Base-by-base conservation (phyloP, 2,113 vertebrate species). In the Varanus salvator region DNA sequence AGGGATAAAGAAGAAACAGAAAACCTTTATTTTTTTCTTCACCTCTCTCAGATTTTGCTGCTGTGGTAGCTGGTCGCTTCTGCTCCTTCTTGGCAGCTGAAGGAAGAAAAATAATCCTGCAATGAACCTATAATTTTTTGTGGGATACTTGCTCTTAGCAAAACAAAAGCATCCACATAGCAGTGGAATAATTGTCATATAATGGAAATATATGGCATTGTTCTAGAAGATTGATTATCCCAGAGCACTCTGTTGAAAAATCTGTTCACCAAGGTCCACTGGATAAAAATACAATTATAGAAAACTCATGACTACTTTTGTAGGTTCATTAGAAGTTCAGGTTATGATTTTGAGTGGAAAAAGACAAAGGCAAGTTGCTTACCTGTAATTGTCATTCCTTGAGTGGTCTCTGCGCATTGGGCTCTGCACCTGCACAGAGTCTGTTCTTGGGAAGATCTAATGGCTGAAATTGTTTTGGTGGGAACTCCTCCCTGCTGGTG, bases 31-130 rank as follows among this genome's bases (percentile, higher is more conserved):
- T 74, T 34, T n/a, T 34, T 29, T 81, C 72, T 85, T 97, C 95
- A 98, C 98, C 98, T 98, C 97, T 97, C 86, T 97, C 97, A 92
- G 96, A 93, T 96, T 98, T 97, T 90, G 95, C 96, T 96, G 97
- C 96, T 85, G 94, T 93, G 80, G 94, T 93, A 93, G 96, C 95
- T 80, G 93, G 94, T 89, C 98, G 98, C 97, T 96, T 98, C 96
- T 98, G 97, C 90, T 96, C 96, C 97, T 97, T 96, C 95, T 94
- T 97, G 90, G 96, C 89, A 92, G 94, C 97, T 98, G 96, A 95
- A 96, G 93, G 91, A 98, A 98, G 95, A 48, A 95, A 92, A 91
- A 96, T 90, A 97, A 83, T 92, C 88, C 89, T 92, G 96, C 91
- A 87, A 93, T 80, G 92, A 95, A 90, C 76, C 78, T 78, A 75